Evolutionary conservation across 2,888 invertebrate genomes (phyloP).

Genomic region (Bombylius discolor): DNA sequence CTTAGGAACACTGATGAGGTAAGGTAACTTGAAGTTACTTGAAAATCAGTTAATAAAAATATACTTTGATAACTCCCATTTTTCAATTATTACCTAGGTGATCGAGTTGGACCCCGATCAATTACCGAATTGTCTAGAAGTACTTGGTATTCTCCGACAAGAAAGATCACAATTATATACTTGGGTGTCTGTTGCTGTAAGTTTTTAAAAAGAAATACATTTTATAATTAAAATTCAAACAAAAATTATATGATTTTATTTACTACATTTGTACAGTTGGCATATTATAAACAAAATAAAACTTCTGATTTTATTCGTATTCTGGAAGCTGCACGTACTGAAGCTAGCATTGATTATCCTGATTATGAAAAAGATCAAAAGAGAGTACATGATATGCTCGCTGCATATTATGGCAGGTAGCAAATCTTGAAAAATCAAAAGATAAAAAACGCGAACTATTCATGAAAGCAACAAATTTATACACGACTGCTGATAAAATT

Average conservation of each 20-base stretch:
- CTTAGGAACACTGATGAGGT: conserved; percentile 88
- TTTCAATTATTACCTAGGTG: conserved; percentile 50
- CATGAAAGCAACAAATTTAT: conserved; percentile 91
- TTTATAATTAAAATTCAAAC: neutral
- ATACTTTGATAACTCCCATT: neutral
- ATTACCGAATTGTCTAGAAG: conserved; percentile 91
- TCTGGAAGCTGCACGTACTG: conserved; percentile 72
- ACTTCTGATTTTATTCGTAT: conserved; percentile 90
- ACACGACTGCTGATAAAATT: conserved; percentile 97
- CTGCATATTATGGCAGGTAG: conserved; percentile 94
- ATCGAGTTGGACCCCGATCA: conserved; percentile 92
- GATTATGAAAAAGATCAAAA: conserved; percentile 96
- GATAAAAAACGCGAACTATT: conserved; percentile 90
- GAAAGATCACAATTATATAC: conserved; percentile 86
- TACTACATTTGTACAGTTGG: conserved; percentile 51
- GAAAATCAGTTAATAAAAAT: neutral
- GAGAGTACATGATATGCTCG: conserved; percentile 93
- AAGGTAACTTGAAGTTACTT: conserved; percentile 15
- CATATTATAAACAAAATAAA: conserved; percentile 90
- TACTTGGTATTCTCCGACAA: conserved; percentile 82
- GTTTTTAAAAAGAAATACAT: conserved; percentile 34
- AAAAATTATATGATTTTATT: neutral
- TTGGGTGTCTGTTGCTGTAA: conserved; percentile 95
- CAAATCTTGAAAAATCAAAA: conserved; percentile 87
- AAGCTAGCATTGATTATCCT: conserved; percentile 73